Base-by-base conservation (phyloP, 2,797 vertebrate species). In the Coracias cyanogaster region DNA sequence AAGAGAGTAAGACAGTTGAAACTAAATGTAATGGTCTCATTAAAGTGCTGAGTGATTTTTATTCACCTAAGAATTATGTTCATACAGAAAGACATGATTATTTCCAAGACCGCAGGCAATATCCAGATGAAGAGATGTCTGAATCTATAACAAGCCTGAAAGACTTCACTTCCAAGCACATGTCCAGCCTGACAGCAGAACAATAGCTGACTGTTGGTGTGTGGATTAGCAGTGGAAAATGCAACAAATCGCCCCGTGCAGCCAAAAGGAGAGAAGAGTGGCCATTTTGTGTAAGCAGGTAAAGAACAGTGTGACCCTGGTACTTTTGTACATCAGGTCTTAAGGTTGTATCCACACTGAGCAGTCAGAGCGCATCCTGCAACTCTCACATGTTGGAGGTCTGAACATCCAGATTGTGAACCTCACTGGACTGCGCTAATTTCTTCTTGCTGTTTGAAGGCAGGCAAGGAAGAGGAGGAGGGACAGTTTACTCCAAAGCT, bases 41-140 rank as follows among this genome's bases (percentile, higher is more conserved):
- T 97, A 95, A 96, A 94, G 84, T 31, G 49, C 72, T 87, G 93
- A 94, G 87, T 92, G 94, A 93, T 96, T 96, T 95, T 96, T 92
- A 94, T 96, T 97, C 92, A 89, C 87, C 93, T 88, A 90, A 90
- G 95, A 96, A 95, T 81, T 72, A 89, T 87, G 89, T 91, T 93
- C 92, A 58, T 85, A 67, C 89, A 81, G 82, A 96, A 95, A 96
- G 91, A 88, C 82, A 77, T 28, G 65, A 95, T 96, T 91, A 83
- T 96, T 94, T 96, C 84, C 89, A 89, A 67, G 84, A 87, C 93
- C 6, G 28, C 86, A 85, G 89, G 92, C 90, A 96, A 82, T 72
- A 79, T 67, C 57, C 67, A 89, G 86, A 93, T 92, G 90, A 92
- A 89, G 91, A 96, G 84, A 87, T 89, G 86, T 89, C 91, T 94